Evolutionary conservation across 2,797 vertebrate genomes (phyloP).

Genomic region (Cercopithecus petaurista): DNA sequence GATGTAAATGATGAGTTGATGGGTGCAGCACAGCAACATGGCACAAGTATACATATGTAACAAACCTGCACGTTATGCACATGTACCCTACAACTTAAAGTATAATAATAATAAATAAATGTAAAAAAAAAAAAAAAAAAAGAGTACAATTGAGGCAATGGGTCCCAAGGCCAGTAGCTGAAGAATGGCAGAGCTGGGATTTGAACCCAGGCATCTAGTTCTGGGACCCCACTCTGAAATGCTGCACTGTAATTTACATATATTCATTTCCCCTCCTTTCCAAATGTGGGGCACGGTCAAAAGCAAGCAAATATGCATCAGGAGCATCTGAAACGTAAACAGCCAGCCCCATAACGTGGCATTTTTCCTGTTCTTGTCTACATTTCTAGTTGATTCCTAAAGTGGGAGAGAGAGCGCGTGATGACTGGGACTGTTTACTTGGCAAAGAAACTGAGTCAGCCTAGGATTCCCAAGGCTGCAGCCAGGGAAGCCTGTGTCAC

Average conservation of each 20-base stretch:
- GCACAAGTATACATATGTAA: too few relatives aligned
- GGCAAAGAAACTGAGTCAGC: background rate
- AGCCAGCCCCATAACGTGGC: fast-evolving
- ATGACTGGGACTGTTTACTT: background rate
- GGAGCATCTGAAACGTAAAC: background rate
- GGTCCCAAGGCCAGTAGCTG: fast-evolving
- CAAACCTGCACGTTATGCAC: too few relatives aligned
- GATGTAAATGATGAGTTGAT: too few relatives aligned
- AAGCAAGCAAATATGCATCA: background rate
- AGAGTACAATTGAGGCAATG: background rate
- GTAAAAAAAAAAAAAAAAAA: too few relatives aligned
- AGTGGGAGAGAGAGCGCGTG: background rate
- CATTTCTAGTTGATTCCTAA: background rate
- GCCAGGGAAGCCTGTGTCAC: background rate
- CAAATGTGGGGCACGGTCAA: background rate
- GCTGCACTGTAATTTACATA: too few relatives aligned
- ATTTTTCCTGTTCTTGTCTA: background rate
- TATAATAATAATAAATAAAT: too few relatives aligned
- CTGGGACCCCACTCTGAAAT: background rate
- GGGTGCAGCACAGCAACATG: too few relatives aligned
- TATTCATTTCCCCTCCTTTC: background rate
- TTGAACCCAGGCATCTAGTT: fast-evolving
- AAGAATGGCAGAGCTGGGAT: background rate
- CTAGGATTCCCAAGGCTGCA: background rate
- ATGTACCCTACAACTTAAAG: too few relatives aligned